These are phyloP conservation scores for Danio jaintianensis DNA, from an alignment of 2,797 vertebrate genomes.

Conservation along the genomic window DNA sequence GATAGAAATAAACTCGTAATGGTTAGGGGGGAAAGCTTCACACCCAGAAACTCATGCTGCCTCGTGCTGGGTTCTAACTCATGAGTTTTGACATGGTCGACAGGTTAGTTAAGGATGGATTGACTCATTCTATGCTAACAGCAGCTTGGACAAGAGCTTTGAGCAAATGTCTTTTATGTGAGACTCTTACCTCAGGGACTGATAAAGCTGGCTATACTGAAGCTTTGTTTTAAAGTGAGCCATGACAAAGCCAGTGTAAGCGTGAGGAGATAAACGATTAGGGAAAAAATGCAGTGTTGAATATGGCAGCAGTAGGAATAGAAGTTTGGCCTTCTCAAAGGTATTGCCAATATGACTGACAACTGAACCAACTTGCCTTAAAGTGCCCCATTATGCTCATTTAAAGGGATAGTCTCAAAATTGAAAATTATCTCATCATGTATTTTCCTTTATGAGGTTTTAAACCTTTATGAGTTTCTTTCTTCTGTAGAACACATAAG, in stretches of 20 bases:
- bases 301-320: background rate
- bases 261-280: background rate
- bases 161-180: slow-evolving; percentile 22
- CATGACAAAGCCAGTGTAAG: background rate
- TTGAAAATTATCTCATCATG: too few relatives aligned
- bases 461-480: too few relatives aligned
- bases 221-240: slow-evolving; percentile 23
- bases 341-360: background rate
- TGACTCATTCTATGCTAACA: slow-evolving; percentile 9
- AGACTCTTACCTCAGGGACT: slow-evolving; percentile 7
- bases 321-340: background rate
- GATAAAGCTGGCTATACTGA: background rate
- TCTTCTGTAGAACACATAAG: too few relatives aligned
- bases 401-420: too few relatives aligned
- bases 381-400: too few relatives aligned
- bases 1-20: slow-evolving; percentile 3
- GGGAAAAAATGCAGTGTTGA: background rate
- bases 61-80: slow-evolving; percentile 12
- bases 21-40: slow-evolving; percentile 14
- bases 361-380: background rate
- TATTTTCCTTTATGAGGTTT: too few relatives aligned
- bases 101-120: slow-evolving; percentile 25
- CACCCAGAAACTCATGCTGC: slow-evolving; percentile 19
- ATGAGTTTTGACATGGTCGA: slow-evolving; percentile 25
- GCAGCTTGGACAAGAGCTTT: slow-evolving; percentile 20